Base-by-base conservation (phyloP, 2,113 vertebrate genomes). In the Lontra canadensis region DNA sequence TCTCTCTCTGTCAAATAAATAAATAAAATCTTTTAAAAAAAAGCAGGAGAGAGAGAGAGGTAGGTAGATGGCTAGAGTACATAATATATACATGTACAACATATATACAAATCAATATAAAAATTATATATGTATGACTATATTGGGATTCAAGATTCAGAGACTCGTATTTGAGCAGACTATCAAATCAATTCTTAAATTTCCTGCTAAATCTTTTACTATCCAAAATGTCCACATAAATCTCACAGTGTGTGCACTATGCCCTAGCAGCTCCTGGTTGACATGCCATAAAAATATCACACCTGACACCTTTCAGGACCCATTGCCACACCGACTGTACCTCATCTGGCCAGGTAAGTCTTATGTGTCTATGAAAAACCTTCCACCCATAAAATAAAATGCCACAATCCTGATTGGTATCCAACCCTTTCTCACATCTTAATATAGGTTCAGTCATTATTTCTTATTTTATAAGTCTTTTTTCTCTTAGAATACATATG, bases 191-290 rank as follows among this genome's bases (percentile, higher is more conserved):
- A n/a, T 10, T 47, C 61, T 36, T 12, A 36, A 82, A 31, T 52
- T 14, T 26, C 31, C 11, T 15, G 31, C 39, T 47, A 17, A 47
- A 21, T 36, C 39, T 1, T 83, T 36, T 49, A 10, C 31, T 36
- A 4, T 26, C 21, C 34, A 85, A 63, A 92, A 74, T 61, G 61
- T 12, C 61, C 9, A 39, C 34, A 0, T 5, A 74, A 15, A 61
- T 59, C 14, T 52, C 55, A 49, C 55, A 47, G 3, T 84, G 21
- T 23, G 20, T 4, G 1, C 26, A 11, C 55, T 7, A 9, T 34
- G n/a, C 6, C 4, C 15, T 29, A 2, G 7, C 25, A 21, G 26
- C 25, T 21, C 11, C 6, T 4, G 14, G 13, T 57, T 31, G 6
- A 71, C 14, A 71, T 39, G 13, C 59, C 15, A 1, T 83, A 13